Base-by-base conservation (phyloP, 2,888 invertebrate genomes). In the Odontocerum albicorne region DNA sequence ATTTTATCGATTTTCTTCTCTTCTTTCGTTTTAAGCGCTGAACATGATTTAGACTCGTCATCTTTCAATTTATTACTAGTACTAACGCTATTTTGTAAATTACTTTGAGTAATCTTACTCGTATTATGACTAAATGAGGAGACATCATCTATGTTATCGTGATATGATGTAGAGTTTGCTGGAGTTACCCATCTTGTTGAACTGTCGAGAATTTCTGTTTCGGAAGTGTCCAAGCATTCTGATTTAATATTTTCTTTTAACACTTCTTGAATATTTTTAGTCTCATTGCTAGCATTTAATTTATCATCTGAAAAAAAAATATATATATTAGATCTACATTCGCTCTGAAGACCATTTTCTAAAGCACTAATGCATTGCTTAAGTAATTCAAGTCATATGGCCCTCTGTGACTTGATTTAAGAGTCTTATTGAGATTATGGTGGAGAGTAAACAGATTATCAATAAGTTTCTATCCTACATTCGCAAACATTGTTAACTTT, bases 161-260 rank as follows among this genome's bases (percentile, higher is more conserved):
- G 46, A 33, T 44, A 59, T 2, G 56, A 50, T 2, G 56, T 50
- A 4, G 56, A 56, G 36, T 56, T 73, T 7, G 69, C 70, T 27
- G 76, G 74, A 36, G 74, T 77, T n/a, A 70, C 73, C 74, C 74
- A 78, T 63, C 75, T 73, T 2, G 70, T 70, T 33, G 78, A 67
- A 65, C 76, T 79, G 45, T 74, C 72, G 64, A 74, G 74, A 31
- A 77, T 75, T 66, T 77, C 76, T 59, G 75, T 76, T 67, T 77
- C 77, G 75, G 56, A 77, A 68, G 52, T 40, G 36, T 40, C 53
- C 12, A 60, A 60, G 44, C 64, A 49, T 58, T 62, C 63, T 13
- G 57, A 42, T 17, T 42, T 33, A 42, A 31, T 51, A 8, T 45
- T 45, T 22, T 59, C 39, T 13, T 49, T 40, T 19, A 35, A 40